Base-by-base conservation (phyloP, 2,797 vertebrate genomes). In the Threskiornis aethiopicus region DNA sequence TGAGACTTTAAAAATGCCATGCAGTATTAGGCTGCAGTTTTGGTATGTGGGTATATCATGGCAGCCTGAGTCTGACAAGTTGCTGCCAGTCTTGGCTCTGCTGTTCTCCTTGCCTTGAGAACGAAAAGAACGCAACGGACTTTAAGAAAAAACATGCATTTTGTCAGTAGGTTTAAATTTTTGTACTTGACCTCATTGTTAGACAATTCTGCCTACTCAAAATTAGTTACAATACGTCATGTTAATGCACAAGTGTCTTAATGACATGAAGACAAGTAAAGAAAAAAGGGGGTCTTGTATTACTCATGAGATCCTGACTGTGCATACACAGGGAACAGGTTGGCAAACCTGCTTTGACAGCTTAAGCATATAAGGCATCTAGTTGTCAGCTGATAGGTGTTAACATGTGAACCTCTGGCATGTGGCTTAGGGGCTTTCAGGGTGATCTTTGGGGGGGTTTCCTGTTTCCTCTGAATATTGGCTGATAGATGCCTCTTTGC, bases 131-230 rank as follows among this genome's bases (percentile, higher is more conserved):
- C 41, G 24, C 33, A 73, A 4, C 2, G 13, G 24, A 61, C 21
- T 70, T 70, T 9, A 78, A 41, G 24, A 31, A 26, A 26, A 71
- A 41, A 3, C 8, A 18, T 0, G 1, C 6, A 1, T 33, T 71
- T 72, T 82, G 17, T 69, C 26, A 28, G 49, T 52, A 35, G 10
- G 10, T 26, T 79, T 28, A 26, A 21, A 13, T 44, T 64, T 59
- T 47, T 78, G 46, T 73, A 2, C 1, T 0, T 57, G 42, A 64
- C 13, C 6, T 62, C 0, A 0, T 39, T 61, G 46, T 87, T 87
- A 39, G 28, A 73, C 67, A 55, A 18, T 51, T 70, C 29, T 82
- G 16, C 33, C 35, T 42, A 6, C 72, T 59, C 13, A 6, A 6
- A 54, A 12, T 69, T 67, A 67, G 35, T n/a, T 28, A 28, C 31